Conservation (phyloP, 2,888 invertebrate species). For the Habroteleia sp. region DNA sequence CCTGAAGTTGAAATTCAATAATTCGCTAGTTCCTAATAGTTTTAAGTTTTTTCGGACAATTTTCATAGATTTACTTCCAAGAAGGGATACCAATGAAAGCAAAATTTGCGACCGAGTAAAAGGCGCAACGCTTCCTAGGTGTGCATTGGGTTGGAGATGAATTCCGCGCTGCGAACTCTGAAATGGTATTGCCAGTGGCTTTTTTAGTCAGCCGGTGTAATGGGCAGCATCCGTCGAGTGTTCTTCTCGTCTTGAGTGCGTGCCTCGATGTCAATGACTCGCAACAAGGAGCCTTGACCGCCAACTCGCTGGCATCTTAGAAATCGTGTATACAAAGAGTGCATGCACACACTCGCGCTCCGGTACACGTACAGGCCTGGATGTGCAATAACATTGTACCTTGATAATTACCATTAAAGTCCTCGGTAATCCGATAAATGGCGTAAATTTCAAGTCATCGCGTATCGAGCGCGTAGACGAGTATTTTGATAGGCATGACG, state of each 20-base stretch:
- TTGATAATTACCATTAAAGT: constrained; percentile 49
- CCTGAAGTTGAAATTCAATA: too few species aligned
- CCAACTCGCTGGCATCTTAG: constrained; percentile 75
- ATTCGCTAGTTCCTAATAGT: too few species aligned
- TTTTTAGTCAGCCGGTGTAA: constrained; percentile 64
- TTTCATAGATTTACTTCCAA: too few species aligned
- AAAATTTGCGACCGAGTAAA: too few species aligned
- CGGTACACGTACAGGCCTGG: neutral
- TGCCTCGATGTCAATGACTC: constrained; percentile 78
- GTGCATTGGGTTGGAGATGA: too few species aligned
- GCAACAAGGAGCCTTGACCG: constrained; percentile 78
- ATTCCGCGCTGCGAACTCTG: constrained; percentile 55
- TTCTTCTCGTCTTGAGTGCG: constrained; percentile 65
- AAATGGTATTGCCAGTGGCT: constrained; percentile 59
- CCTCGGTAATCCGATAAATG: constrained; percentile 44
- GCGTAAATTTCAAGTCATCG: constrained; percentile 58
- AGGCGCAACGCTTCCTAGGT: too few species aligned
- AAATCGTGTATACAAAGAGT: constrained; percentile 61
- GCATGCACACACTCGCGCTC: constrained; percentile 24
- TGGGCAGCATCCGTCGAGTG: constrained; percentile 65
- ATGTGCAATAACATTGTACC: constrained; percentile 42
- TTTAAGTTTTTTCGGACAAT: too few species aligned
- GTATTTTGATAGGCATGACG: constrained; percentile 47
- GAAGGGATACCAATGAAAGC: too few species aligned
- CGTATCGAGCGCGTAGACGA: constrained; percentile 6